Base-by-base conservation (phyloP, 2,113 vertebrate species). In the Oryzias javanicus region DNA sequence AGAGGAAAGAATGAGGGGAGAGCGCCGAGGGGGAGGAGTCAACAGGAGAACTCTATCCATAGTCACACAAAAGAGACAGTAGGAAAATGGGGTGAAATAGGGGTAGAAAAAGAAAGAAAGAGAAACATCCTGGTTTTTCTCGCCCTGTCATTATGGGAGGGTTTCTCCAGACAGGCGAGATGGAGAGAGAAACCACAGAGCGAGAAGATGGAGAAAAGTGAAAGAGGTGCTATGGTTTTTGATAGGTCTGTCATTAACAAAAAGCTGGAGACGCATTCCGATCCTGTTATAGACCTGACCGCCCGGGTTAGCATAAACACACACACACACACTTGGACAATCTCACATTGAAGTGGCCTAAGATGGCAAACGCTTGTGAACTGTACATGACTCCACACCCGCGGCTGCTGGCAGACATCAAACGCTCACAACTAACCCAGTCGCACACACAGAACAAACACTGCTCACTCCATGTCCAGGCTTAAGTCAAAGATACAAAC, bases 191-290 rank as follows among this genome's bases (percentile, higher is more conserved):
- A 53, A 62, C 48, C 42, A 73, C 51, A 47, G 70, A 75, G 53
- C 27, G 63, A 50, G 68, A 62, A 58, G 70, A 71, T 16, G 45
- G 66, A 80, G 78, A 63, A 70, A 81, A 85, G 78, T 48, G 16
- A 54, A 75, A 75, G 86, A 90, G 85, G 82, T 90, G 84, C 84
- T 84, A 75, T 90, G 89, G 89, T 85, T 91, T 91, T 90, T 86
- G 57, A 75, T 60, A 76, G 79, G 86, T 85, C 90, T 91, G 83
- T 91, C 86, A 92, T 92, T 93, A 86, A 89, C 88, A 85, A 88
- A 90, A 78, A 84, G 76, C 78, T 77, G 48, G 83, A 82, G 82
- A 84, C 62, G 70, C 87, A 91, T 91, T 91, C 89, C 88, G 14
- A 76, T 89, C 90, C 85, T 59, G 79, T 90, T 92, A 87, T 91